Conservation (phyloP, 92 coral and sea anemone species). For the Bergia puertoricense region DNA sequence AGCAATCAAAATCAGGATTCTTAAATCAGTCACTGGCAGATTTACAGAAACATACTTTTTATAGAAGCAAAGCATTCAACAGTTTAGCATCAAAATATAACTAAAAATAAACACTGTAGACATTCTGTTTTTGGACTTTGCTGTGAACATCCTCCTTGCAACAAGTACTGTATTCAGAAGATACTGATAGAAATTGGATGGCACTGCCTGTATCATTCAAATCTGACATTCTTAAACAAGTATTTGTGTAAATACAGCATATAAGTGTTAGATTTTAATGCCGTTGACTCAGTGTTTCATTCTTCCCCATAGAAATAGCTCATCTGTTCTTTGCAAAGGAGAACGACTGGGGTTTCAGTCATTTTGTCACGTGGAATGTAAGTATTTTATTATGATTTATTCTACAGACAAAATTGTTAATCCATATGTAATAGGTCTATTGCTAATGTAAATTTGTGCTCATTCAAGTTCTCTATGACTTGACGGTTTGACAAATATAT, state of each 20-base stretch:
- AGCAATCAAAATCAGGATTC: no score
- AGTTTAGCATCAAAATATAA: no score
- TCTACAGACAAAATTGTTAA: not conserved
- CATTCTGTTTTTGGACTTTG: no score
- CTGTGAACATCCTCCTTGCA: no score
- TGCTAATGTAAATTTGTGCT: not conserved
- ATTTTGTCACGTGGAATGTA: conserved; percentile 93
- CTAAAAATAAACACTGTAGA: no score
- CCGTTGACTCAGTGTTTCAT: not conserved
- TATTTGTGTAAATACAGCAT: not conserved
- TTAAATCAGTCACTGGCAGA: no score
- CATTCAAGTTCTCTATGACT: not conserved
- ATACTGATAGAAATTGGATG: no score
- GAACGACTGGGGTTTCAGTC: conserved; percentile 99
- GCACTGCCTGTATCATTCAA: not conserved
- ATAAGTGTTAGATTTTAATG: not conserved
- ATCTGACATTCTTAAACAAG: not conserved
- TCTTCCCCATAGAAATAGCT: conserved; percentile 73
- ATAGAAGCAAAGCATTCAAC: no score
- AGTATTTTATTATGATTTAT: conserved; percentile 42
- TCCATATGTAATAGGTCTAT: not conserved
- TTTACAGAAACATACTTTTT: no score
- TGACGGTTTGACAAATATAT: no score
- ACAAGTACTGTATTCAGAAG: no score
- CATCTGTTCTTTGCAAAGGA: conserved; percentile 97